These are phyloP conservation scores for Macaca mulatta DNA, from an alignment of 2,113 vertebrate genomes.

Conservation along the genomic window DNA sequence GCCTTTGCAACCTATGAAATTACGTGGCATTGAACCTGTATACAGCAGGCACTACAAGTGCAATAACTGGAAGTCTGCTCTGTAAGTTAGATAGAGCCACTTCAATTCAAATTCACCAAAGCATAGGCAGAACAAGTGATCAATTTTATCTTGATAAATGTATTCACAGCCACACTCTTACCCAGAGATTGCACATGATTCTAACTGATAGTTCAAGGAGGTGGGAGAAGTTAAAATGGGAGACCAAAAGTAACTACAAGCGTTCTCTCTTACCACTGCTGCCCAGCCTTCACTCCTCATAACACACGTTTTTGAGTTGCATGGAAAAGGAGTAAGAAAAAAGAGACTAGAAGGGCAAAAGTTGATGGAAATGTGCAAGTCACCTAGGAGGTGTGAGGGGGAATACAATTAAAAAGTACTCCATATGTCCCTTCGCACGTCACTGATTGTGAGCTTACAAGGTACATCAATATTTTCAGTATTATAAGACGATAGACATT, in stretches of 20 bases:
- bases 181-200: neutral
- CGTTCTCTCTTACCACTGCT: neutral
- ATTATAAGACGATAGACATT: neutral
- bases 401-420: neutral
- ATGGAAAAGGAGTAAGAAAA: neutral
- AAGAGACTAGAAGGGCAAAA: neutral
- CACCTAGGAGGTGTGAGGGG: neutral
- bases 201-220: neutral
- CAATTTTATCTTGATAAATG: neutral
- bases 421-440: no score
- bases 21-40: neutral
- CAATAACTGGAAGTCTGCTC: neutral
- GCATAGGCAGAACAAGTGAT: neutral
- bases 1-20: neutral
- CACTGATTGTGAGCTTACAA: neutral
- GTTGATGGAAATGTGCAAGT: neutral
- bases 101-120: neutral
- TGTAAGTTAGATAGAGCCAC: neutral
- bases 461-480: neutral
- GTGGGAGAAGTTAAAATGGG: neutral
- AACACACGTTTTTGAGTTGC: neutral
- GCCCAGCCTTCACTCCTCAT: neutral
- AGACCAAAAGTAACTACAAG: neutral
- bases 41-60: rapidly evolving
- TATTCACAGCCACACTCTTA: neutral